A percentile compares a stretch with the other conserved stretches of the same genome.
Conservation (phyloP, 2,113 vertebrate genomes). For the Terrapene triunguis region DNA sequence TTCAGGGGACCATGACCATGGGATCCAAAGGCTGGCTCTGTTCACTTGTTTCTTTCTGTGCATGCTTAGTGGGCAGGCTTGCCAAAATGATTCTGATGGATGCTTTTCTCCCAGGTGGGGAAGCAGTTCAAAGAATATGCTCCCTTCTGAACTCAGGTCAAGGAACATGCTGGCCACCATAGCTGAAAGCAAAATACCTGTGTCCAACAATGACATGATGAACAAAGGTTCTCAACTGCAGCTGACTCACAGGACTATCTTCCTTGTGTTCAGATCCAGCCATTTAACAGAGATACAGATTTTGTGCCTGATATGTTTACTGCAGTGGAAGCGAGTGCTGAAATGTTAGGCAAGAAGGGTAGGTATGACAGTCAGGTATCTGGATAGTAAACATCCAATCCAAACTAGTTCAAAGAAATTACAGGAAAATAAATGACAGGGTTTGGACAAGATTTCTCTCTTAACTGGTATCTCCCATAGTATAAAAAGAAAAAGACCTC, state of each 20-base stretch:
- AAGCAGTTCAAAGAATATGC: neutral
- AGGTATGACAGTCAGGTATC: neutral
- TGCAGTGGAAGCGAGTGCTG: neutral
- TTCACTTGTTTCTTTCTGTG: neutral
- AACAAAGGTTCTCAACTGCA: neutral
- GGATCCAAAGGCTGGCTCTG: neutral
- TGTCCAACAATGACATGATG: neutral
- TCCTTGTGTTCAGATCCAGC: neutral
- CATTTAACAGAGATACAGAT: neutral
- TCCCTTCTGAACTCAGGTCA: neutral
- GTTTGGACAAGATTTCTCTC: constrained; percentile 12
- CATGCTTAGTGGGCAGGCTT: neutral
- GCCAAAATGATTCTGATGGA: neutral
- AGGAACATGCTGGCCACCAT: neutral
- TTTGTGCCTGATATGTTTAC: neutral
- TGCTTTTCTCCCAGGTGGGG: neutral
- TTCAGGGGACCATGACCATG: neutral
- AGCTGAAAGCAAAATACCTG: neutral
- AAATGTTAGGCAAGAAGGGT: neutral
- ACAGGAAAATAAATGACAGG: neutral
- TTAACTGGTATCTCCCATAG: constrained; percentile 2
- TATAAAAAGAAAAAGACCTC: neutral
- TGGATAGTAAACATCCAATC: neutral
- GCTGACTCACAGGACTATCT: neutral
- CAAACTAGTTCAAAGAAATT: neutral